Evolutionary conservation across 2,113 vertebrate genomes (phyloP), one percentile per base, ranked within the genome.

Genomic region (Muscicapa adusta): DNA sequence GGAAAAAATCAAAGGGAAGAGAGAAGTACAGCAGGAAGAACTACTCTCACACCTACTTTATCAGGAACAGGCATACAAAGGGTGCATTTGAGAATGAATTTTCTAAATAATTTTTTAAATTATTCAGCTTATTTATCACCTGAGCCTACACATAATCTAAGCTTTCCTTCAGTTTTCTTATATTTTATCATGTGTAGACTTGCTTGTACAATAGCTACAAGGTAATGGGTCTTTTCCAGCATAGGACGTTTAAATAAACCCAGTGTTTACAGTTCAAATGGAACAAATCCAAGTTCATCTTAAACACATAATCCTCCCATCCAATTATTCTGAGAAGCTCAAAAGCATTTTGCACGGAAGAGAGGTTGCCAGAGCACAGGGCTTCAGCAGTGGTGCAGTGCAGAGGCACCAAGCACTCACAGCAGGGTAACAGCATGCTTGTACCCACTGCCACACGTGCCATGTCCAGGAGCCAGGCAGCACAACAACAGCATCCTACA

Each of bases 231-330:
- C 43, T 11, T 89, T 89, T 89, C 51, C 76, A 72, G 23, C 50
- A 28, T 4, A 80, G 28, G 28, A 45, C 20, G 16, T 48, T 53
- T 80, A 76, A 80, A 85, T 66, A 94, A 50, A 26, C 22, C 10
- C 54, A 42, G 33, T 28, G 18, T 53, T 91, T 86, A 73, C 71
- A 73, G 83, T 68, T 90, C 19, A 53, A 76, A 83, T 76, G 75
- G 86, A 94, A 93, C 50, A 92, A 92, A 92, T 70, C 58, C 76
- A 61, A 38, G 47, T 80, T 86, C 23, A 83, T 70, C 58, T 72
- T 72, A 67, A 88, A 88, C 82, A 78, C 9, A 5, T 72, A 90
- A 85, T 88, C 45, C 82, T 81, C 28, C 51, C 75, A 90, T 58
- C 62, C 82, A 85, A 76, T 94, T 94, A 78, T 68, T 85, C 50